Evolutionary conservation across 2,888 invertebrate species (phyloP), one percentile per base, ranked within the genome.

Genomic region (Eristalis arbustorum): DNA sequence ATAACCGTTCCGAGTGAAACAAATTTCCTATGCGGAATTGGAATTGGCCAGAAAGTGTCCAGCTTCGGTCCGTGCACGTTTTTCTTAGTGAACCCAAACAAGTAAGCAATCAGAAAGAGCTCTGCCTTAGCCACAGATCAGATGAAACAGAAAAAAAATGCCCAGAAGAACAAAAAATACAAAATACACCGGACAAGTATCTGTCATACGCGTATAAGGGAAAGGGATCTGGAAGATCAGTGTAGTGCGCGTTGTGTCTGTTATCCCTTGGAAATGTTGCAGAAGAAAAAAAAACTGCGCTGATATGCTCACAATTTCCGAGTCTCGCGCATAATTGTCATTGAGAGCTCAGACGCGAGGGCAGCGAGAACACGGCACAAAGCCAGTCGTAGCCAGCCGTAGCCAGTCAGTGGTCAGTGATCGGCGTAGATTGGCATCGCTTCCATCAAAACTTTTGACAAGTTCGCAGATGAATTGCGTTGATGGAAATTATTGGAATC

Each of bases 361-460:
- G 75, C 61, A 72, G 73, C 63, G n/a, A 57, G 68, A 77, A 67
- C 61, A 37, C 56, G 57, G 69, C 23, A 40, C 37, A 37, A 13
- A 49, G 49, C 49, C 49, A 18, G 74, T 37, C 74, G 57, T 61
- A 40, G 31, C 49, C 49, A 18, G 74, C 57, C 74, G 57, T 66
- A 40, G 31, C 49, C 78, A 72, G 62, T 31, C 81, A 75, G 31
- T 22, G 64, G 22, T 74, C 67, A 73, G 18, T 68, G 78, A 79
- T 74, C 83, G 79, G 74, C 72, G 63, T 64, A 83, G 88, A 88
- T 88, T 88, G 88, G 84, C 88, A 88, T 88, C 88, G 84, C 83
- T 88, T 88, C 88, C 88, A 88, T 88, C 88, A 88, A 88, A 88
- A 88, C 82, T 88, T 88, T 88, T 88, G 88, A 88, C 88, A 88